Percentiles rank a stretch among this genome's conserved stretches.
Evolutionary conservation across 2,888 invertebrate species (phyloP).

Genomic region (Noctua comes): DNA sequence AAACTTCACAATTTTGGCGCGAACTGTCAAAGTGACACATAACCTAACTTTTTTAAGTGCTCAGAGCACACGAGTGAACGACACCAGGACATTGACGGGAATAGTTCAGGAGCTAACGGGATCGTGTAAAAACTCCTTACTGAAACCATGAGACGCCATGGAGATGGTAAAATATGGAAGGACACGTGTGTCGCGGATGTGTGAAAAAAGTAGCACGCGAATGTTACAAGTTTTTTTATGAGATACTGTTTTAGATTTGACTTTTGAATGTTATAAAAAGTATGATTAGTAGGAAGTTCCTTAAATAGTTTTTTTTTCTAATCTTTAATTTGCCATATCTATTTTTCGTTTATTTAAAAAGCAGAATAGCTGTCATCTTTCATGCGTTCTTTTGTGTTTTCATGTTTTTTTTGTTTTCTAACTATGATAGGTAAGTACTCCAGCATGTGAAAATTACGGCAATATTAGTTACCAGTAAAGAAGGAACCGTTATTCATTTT

Average conservation of each 20-base stretch:
- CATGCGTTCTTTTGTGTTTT: background rate
- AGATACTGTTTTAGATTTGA: constrained; percentile 1
- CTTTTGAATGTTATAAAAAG: background rate
- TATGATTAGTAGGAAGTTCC: background rate
- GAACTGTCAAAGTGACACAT: constrained; percentile 82
- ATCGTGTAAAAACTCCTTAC: constrained; percentile 78
- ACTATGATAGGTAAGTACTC: background rate
- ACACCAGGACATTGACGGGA: constrained; percentile 77
- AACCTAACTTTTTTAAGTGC: constrained; percentile 72
- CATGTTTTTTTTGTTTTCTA: background rate
- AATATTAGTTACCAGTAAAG: background rate
- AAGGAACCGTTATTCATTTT: background rate
- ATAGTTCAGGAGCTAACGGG: constrained; percentile 82
- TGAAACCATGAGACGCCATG: constrained; percentile 69
- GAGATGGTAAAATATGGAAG: constrained; percentile 49
- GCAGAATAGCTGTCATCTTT: background rate
- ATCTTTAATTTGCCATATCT: background rate
- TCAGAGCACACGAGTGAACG: constrained; percentile 76
- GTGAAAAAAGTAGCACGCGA: constrained; percentile 2
- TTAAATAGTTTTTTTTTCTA: background rate
- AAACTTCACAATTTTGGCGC: constrained; percentile 76
- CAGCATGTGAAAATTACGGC: background rate
- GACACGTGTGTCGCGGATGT: constrained; percentile 26
- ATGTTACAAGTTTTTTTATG: constrained; percentile 8
- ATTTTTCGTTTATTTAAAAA: background rate